Conservation (phyloP, 2,888 invertebrate species). For the Stenoptilia bipunctidactyla region DNA sequence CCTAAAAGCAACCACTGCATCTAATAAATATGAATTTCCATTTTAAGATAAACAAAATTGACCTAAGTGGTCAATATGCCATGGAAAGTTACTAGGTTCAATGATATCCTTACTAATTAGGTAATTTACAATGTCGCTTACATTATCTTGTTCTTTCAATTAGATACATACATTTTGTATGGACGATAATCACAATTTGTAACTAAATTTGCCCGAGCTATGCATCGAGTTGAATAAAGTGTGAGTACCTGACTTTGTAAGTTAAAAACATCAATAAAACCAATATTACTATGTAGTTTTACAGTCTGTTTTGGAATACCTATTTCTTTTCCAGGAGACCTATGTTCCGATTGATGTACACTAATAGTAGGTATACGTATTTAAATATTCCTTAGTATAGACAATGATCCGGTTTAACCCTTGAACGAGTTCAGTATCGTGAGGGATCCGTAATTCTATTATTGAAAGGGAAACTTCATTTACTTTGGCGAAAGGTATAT, state of each 20-base stretch:
- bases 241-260: background rate
- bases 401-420: no score
- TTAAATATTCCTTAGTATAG: no score
- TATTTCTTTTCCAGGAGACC: background rate
- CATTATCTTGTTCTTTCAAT: conserved; percentile 5
- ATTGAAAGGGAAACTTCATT: no score
- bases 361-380: background rate
- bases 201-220: background rate
- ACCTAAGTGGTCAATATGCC: conserved; percentile 7
- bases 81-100: conserved; percentile 10
- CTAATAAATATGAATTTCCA: no score
- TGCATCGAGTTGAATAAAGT: background rate
- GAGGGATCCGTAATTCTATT: no score
- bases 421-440: background rate
- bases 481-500: no score
- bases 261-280: background rate
- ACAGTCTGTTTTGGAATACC: background rate
- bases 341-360: no score
- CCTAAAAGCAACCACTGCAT: no score
- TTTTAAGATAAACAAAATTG: no score
- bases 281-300: background rate
- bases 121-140: no score
- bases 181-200: conserved; percentile 5
- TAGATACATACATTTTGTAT: conserved; percentile 12
- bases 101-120: no score